Percentiles rank a stretch among this genome's conserved stretches.
These are phyloP conservation scores for Trachelus troglodyta DNA, from an alignment of 2,888 invertebrate genomes.

Conservation along the genomic window DNA sequence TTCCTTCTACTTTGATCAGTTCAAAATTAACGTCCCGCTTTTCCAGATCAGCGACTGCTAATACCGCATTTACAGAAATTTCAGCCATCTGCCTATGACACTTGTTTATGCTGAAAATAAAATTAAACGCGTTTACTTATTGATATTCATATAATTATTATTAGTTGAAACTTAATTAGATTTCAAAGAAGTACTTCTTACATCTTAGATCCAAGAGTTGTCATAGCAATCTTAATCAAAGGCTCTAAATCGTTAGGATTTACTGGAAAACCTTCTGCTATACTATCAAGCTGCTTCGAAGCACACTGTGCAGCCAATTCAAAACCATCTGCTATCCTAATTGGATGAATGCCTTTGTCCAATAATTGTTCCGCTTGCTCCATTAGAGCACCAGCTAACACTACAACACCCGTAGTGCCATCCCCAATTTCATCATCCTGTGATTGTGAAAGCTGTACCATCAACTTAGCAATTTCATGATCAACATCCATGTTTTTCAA, in stretches of 20 bases:
- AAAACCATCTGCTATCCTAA: slow-evolving; percentile 98
- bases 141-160: background rate
- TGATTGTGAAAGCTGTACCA: slow-evolving; percentile 98
- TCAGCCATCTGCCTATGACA: slow-evolving; percentile 98
- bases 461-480: slow-evolving; percentile 96
- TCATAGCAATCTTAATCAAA: slow-evolving; percentile 95
- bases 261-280: slow-evolving; percentile 91
- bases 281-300: slow-evolving; percentile 84
- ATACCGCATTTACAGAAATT: slow-evolving; percentile 97
- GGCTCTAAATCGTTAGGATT: slow-evolving; percentile 86
- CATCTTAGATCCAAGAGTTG: slow-evolving; percentile 98
- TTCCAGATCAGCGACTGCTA: slow-evolving; percentile 95
- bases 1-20: slow-evolving; percentile 97
- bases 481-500: slow-evolving; percentile 99
- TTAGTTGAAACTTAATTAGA: background rate
- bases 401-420: slow-evolving; percentile 99
- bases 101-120: slow-evolving; percentile 82
- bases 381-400: slow-evolving; percentile 86
- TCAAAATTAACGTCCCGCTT: slow-evolving; percentile 98
- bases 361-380: slow-evolving; percentile 94
- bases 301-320: slow-evolving; percentile 95
- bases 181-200: slow-evolving; percentile 52
- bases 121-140: slow-evolving; percentile 5
- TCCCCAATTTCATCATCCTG: slow-evolving; percentile 99
- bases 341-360: slow-evolving; percentile 98